These are phyloP conservation scores for Brachionus manjavacas DNA, from an alignment of 1,140 invertebrate genomes.

Conservation along the genomic window DNA sequence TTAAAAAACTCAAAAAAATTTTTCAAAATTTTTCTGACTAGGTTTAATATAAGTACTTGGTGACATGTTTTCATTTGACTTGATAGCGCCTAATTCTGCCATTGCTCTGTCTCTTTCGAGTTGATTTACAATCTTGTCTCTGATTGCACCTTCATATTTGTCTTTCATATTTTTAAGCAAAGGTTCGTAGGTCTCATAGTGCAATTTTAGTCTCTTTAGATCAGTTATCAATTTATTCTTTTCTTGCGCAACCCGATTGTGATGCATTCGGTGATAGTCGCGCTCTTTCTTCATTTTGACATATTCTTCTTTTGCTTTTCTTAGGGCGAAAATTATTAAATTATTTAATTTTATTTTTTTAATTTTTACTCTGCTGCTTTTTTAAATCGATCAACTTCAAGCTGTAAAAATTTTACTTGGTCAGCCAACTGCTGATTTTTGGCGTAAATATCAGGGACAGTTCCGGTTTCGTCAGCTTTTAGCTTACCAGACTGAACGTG, in stretches of 20 bases:
- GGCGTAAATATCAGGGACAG: constrained; percentile 56
- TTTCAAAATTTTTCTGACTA: too few species aligned
- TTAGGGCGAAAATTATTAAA: constrained; percentile 44
- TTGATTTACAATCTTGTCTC: constrained; percentile 11
- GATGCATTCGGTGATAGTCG: constrained; percentile 58
- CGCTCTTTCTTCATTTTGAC: constrained; percentile 56
- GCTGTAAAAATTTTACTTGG: constrained; percentile 53
- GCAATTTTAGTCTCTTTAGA: constrained; percentile 14
- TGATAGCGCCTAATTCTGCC: neutral
- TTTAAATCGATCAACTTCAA: constrained; percentile 53
- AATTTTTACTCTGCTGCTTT: constrained; percentile 54
- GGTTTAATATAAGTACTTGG: neutral
- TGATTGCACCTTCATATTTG: constrained; percentile 1
- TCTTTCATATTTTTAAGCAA: constrained; percentile 35
- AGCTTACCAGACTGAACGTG: constrained; percentile 45
- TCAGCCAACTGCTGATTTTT: constrained; percentile 53
- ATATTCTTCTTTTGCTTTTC: constrained; percentile 57
- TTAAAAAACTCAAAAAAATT: too few species aligned
- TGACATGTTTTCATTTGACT: neutral
- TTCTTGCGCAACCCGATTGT: constrained; percentile 57
- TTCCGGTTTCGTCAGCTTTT: constrained; percentile 50
- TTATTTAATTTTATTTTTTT: too few species aligned
- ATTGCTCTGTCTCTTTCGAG: constrained; percentile 19
- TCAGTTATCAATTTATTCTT: constrained; percentile 55
- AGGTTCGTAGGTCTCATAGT: constrained; percentile 29